Evolutionary conservation across 2,797 vertebrate species (phyloP).

Genomic region (Helarctos malayanus): DNA sequence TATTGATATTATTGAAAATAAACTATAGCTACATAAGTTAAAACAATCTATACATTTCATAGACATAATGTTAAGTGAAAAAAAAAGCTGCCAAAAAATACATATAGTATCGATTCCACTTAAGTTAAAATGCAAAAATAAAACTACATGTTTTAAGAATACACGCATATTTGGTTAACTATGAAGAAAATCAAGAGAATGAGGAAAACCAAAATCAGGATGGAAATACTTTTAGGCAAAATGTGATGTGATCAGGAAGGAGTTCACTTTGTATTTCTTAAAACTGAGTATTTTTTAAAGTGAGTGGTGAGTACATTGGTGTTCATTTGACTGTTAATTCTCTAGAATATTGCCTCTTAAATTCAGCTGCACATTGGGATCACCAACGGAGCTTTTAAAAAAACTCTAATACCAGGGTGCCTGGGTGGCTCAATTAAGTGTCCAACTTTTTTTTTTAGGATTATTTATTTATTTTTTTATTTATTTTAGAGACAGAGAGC

Average conservation of each 20-base stretch:
- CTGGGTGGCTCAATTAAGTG: too few species aligned
- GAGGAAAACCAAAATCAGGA: neutral
- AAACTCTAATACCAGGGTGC: too few species aligned
- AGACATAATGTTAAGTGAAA: neutral
- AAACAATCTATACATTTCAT: neutral
- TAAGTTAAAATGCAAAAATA: slow-evolving; percentile 19
- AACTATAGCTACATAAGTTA: neutral
- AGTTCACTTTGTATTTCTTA: neutral
- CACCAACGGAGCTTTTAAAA: neutral
- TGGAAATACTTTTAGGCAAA: neutral
- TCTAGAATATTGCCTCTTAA: neutral
- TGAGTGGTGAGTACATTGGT: neutral
- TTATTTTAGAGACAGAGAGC: too few species aligned
- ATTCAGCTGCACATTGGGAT: neutral
- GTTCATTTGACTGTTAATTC: neutral
- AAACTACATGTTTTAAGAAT: neutral
- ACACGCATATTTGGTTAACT: neutral
- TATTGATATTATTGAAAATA: neutral
- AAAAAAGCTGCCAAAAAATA: neutral
- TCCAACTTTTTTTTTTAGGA: too few species aligned
- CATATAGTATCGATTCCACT: neutral
- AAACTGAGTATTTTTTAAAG: neutral
- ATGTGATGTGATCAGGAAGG: neutral
- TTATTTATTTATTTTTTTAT: too few species aligned
- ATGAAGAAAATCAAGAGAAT: neutral